These are phyloP conservation scores for Hemistola chrysoprasaria DNA, from an alignment of 2,888 invertebrate genomes.

Conservation along the genomic window DNA sequence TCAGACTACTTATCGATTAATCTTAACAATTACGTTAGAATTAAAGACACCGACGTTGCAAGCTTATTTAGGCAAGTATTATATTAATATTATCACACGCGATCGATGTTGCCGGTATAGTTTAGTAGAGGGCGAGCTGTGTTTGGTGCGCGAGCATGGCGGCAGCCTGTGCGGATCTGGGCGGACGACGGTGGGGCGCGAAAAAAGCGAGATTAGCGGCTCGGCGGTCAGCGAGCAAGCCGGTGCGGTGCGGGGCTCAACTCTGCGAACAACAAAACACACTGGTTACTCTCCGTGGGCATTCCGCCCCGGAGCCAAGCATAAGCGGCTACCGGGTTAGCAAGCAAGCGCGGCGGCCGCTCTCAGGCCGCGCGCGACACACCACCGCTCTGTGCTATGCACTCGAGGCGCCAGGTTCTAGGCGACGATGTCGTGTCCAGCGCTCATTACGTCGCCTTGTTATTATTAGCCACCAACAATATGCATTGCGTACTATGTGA, in stretches of 20 bases:
- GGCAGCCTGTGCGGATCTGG: conserved; percentile 71
- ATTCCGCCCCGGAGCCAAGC: conserved; percentile 76
- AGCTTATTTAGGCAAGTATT: conserved; percentile 80
- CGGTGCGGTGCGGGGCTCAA: conserved; percentile 80
- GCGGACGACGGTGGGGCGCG: conserved; percentile 76
- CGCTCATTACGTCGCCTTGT: conserved; percentile 39
- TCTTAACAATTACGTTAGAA: conserved; percentile 75
- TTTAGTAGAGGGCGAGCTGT: conserved; percentile 80
- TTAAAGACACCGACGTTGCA: conserved; percentile 80
- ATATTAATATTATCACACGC: conserved; percentile 77
- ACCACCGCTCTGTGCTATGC: no score
- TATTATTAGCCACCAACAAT: conserved; percentile 55
- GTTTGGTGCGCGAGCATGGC: conserved; percentile 79
- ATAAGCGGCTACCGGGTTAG: conserved; percentile 81
- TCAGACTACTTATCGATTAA: conserved; percentile 62
- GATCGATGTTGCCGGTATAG: conserved; percentile 78
- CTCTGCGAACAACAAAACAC: conserved; percentile 83
- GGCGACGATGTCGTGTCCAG: conserved; percentile 42
- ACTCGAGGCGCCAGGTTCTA: conserved; percentile 47
- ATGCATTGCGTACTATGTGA: conserved; percentile 47
- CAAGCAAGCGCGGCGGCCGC: conserved; percentile 67
- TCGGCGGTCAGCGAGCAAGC: conserved; percentile 81
- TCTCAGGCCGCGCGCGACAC: conserved; percentile 52
- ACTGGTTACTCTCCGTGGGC: conserved; percentile 79
- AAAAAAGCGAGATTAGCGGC: conserved; percentile 81